Conservation (phyloP, 2,797 vertebrate genomes). For the Tenualosa thibaudeaui region DNA sequence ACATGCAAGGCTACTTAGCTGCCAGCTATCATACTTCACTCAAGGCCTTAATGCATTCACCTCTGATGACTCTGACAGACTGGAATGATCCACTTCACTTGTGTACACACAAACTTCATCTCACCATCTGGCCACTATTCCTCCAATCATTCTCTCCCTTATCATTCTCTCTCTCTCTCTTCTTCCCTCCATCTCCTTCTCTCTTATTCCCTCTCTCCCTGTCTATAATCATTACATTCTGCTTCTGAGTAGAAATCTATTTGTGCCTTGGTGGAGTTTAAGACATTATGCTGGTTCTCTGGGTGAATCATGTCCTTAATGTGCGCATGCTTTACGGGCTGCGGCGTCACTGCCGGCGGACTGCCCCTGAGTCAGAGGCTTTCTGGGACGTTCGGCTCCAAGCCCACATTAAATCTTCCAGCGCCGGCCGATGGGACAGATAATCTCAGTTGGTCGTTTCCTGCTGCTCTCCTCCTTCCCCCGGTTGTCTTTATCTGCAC, state of each 20-base stretch:
- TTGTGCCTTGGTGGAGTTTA: background rate
- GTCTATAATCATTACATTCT: conserved; percentile 24
- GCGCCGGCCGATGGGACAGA: conserved; percentile 54
- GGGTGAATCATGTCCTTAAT: conserved; percentile 54
- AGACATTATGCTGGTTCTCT: conserved; percentile 33
- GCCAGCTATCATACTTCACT: background rate
- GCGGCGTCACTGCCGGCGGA: conserved; percentile 54
- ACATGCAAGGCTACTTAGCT: background rate
- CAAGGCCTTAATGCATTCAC: background rate
- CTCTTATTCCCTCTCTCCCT: background rate
- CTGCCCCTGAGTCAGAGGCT: conserved; percentile 44
- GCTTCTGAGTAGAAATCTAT: conserved; percentile 46
- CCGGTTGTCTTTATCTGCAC: conserved; percentile 45
- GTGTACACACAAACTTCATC: background rate
- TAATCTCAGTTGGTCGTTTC: conserved; percentile 60
- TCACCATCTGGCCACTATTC: background rate
- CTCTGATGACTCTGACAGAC: background rate
- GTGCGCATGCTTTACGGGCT: conserved; percentile 59
- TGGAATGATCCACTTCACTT: background rate
- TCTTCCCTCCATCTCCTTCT: background rate
- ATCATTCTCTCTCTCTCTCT: background rate
- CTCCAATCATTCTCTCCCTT: conserved; percentile 13
- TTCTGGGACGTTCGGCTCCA: conserved; percentile 41
- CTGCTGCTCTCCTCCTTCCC: conserved; percentile 50
- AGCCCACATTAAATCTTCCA: conserved; percentile 53